A percentile compares a stretch with the other conserved stretches of the same genome.
phyloP scores from a whole-genome alignment of 2,797 vertebrate genomes.

The Mareca strepera region DNA sequence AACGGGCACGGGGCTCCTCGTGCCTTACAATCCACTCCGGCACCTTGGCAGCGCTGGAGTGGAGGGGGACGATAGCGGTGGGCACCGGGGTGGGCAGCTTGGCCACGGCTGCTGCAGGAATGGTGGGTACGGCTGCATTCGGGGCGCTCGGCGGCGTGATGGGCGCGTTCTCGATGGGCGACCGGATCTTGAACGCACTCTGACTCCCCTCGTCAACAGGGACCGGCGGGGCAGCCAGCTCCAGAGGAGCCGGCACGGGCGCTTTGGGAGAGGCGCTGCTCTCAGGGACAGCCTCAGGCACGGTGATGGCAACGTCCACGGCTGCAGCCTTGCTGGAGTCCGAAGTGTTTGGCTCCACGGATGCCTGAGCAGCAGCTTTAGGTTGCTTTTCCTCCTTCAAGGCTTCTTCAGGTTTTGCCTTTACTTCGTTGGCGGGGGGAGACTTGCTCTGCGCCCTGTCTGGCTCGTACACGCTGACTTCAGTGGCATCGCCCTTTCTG shows the following conservation, averaged over 20 bases:
- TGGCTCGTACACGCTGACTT: constrained; percentile 71
- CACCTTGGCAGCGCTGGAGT: constrained; percentile 69
- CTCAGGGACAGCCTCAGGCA: constrained; percentile 37
- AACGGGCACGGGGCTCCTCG: constrained; percentile 85
- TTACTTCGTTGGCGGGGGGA: neutral
- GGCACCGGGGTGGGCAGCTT: constrained; percentile 77
- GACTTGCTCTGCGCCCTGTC: constrained; percentile 74
- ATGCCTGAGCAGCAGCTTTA: neutral
- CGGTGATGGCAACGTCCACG: neutral
- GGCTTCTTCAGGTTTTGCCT: constrained; percentile 46
- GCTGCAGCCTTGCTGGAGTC: constrained; percentile 40
- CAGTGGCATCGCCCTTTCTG: constrained; percentile 78
- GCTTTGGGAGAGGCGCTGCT: constrained; percentile 51
- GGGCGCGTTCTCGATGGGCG: constrained; percentile 72
- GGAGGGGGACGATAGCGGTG: constrained; percentile 74
- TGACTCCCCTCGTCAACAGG: constrained; percentile 67
- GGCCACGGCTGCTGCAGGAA: constrained; percentile 74
- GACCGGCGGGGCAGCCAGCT: neutral
- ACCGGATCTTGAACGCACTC: constrained; percentile 74
- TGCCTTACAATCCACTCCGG: constrained; percentile 89
- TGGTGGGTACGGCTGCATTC: constrained; percentile 67
- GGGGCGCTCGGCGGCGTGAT: constrained; percentile 75
- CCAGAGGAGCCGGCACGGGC: neutral
- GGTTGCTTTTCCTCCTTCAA: constrained; percentile 63
- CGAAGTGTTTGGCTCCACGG: neutral